Percentiles rank a stretch among this genome's conserved stretches.
Evolutionary conservation across 2,797 vertebrate species (phyloP).

Genomic region (Premnoplex brunnescens): DNA sequence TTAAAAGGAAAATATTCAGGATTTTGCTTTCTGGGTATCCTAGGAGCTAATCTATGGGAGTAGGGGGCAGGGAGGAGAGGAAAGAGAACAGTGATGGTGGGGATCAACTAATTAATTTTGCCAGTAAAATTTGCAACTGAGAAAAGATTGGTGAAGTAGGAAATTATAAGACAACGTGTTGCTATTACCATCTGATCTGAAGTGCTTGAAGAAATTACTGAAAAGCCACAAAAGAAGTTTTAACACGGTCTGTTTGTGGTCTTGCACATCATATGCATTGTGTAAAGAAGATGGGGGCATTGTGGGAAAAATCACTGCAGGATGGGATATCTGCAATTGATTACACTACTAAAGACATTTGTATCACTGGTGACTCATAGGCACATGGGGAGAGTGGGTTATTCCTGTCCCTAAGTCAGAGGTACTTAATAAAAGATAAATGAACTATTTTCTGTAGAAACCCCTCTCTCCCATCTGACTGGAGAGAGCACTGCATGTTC

Average conservation of each 20-base stretch:
- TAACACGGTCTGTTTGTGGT: not conserved
- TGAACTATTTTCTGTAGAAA: not conserved
- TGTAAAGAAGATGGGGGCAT: not conserved
- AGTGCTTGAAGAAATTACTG: not conserved
- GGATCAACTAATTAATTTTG: not conserved
- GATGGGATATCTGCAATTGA: not conserved
- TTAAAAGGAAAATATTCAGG: not conserved
- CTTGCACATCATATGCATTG: not conserved
- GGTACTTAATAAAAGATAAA: not conserved
- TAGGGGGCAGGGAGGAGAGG: no score
- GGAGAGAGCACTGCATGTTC: not conserved
- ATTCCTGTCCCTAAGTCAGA: not conserved
- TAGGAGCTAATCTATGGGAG: not conserved
- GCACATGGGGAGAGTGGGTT: not conserved
- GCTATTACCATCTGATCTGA: not conserved
- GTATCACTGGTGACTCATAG: not conserved
- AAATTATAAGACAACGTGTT: not conserved
- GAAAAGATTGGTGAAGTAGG: not conserved
- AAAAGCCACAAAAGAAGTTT: not conserved
- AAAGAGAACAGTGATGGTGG: not conserved
- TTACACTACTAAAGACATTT: not conserved
- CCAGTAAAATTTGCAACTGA: not conserved
- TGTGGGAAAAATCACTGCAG: not conserved
- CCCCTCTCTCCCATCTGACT: not conserved
- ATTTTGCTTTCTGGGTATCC: not conserved